These are phyloP conservation scores for Leptopilina drosophilae DNA, from an alignment of 2,888 invertebrate genomes.

Conservation along the genomic window DNA sequence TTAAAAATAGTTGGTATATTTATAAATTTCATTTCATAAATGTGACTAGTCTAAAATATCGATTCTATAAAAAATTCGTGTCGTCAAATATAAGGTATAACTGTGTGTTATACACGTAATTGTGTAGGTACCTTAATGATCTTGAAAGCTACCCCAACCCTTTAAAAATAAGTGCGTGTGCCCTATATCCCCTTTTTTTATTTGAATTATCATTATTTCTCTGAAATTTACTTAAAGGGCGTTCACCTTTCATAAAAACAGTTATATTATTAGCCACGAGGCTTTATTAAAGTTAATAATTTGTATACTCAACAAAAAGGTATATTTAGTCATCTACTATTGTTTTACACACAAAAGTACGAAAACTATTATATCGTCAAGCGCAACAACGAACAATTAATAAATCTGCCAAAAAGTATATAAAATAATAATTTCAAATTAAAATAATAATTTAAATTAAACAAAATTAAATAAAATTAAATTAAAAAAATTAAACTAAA, in stretches of 20 bases:
- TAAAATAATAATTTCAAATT: too few relatives aligned
- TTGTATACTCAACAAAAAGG: background rate
- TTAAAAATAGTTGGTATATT: background rate
- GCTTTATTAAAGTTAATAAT: background rate
- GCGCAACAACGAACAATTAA: too few relatives aligned
- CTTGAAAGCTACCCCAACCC: background rate
- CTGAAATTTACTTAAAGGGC: background rate
- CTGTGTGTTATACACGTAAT: background rate
- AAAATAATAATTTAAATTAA: too few relatives aligned
- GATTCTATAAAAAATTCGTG: conserved; percentile 39
- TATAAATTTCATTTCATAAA: background rate
- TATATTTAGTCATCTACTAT: too few relatives aligned
- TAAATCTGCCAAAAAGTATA: too few relatives aligned
- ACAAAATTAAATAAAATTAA: too few relatives aligned
- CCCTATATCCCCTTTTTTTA: background rate
- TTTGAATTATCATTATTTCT: conserved; percentile 15
- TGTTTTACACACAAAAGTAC: too few relatives aligned
- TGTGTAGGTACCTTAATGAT: background rate
- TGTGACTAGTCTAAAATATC: background rate
- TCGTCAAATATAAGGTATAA: conserved; percentile 7
- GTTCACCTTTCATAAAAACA: background rate
- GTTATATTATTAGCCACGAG: background rate
- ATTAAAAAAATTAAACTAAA: too few relatives aligned
- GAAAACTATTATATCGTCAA: too few relatives aligned
- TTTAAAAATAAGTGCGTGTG: conserved; percentile 13